phyloP scores from a whole-genome alignment of 2,113 vertebrate species.

The Pantherophis guttatus region DNA sequence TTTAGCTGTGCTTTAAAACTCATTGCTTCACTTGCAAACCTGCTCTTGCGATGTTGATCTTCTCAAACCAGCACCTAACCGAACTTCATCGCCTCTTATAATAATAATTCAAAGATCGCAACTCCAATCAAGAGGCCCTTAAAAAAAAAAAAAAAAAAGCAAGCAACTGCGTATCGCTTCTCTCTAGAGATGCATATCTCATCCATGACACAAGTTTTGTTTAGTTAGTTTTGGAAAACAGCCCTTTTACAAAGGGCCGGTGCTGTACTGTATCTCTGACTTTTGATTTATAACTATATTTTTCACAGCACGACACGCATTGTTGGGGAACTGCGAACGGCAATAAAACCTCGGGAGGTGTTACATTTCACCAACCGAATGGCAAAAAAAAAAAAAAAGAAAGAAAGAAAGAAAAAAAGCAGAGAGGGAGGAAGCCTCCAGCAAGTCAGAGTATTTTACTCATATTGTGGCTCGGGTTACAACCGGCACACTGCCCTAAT shows the following conservation, averaged over 20 bases:
- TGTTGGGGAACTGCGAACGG: constrained; percentile 56
- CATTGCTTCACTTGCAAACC: background rate
- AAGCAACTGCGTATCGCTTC: constrained; percentile 22
- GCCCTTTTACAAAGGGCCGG: constrained; percentile 33
- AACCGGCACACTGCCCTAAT: constrained; percentile 71
- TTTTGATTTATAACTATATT: constrained; percentile 64
- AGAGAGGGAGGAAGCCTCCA: constrained; percentile 55
- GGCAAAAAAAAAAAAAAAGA: background rate
- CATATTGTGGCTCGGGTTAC: constrained; percentile 69
- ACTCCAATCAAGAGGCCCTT: background rate
- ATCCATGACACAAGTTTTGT: constrained; percentile 31
- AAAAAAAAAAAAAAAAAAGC: background rate
- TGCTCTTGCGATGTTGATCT: background rate
- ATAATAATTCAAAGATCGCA: background rate
- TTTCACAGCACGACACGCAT: constrained; percentile 59
- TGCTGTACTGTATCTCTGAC: constrained; percentile 38
- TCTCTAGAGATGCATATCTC: background rate
- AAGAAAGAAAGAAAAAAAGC: constrained; percentile 30
- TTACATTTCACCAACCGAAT: constrained; percentile 67
- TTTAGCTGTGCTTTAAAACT: background rate
- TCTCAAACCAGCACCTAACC: background rate
- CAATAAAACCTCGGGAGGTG: constrained; percentile 67
- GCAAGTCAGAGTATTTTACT: constrained; percentile 57
- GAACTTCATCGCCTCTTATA: background rate
- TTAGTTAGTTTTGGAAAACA: constrained; percentile 18